Evolutionary conservation across 2,888 invertebrate genomes (phyloP), one percentile per base, ranked within the genome.

Genomic region (Drosophila longiperda): DNA sequence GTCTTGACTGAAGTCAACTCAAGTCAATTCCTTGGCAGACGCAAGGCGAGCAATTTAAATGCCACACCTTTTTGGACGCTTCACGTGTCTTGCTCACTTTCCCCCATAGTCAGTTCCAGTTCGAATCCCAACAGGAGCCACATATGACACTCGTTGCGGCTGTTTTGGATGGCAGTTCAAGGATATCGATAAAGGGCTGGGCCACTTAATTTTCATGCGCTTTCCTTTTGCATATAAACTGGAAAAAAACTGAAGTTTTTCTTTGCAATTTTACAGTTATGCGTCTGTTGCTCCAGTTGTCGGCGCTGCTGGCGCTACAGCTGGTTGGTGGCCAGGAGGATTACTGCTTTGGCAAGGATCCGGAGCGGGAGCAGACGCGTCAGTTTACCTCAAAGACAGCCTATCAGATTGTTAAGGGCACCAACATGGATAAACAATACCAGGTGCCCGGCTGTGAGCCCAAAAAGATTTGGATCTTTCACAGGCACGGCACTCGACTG

Each of bases 381-480:
- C 94, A 95, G 61, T 96, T 96, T 90, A 95, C 94, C 12, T 95
- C 96, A 7, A 97, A 96, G 93, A 97, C 97, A 0, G 95, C 97
- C 0, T 97, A 97, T 90, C 95, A 95, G 83, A 95, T 96, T 81
- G 95, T 95, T 20, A 95, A 94, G 73, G 94, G 95, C 50, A 94
- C 95, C 42, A 94, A 94, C 66, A 81, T 89, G 20, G 94, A 94
- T 0, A 94, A 94, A 71, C 94, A 95, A 65, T 95, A 95, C 74
- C 94, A 94, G 60, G 94, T 96, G 48, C 95, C 95, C 80, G 95
- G 95, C 82, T 97, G 97, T 85, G 93, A 94, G 68, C 95, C 97
- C 0, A 92, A 94, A 1, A 96, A 96, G 78, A 94, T 97, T 68
- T 97, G 97, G 97, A 94, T 96, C 87, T 91, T 96, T 54, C 94